phyloP scores from a whole-genome alignment of 2,888 invertebrate species.

The Phengaris arion region DNA sequence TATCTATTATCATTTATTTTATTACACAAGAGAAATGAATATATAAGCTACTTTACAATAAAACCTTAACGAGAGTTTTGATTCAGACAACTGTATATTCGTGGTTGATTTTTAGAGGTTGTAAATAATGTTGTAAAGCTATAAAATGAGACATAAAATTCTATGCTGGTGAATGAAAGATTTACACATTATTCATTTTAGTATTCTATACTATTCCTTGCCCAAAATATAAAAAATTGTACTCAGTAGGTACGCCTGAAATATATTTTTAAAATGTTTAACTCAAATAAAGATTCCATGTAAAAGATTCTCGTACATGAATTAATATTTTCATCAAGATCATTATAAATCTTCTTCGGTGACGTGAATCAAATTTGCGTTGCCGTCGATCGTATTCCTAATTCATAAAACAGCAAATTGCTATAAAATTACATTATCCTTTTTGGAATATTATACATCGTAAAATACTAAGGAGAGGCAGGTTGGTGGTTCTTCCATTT shows the following conservation, averaged over 20 bases:
- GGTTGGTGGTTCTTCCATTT: constrained; percentile 30
- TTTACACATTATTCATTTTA: neutral
- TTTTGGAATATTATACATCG: constrained; percentile 12
- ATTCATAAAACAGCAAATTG: constrained; percentile 26
- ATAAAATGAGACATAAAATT: constrained; percentile 9
- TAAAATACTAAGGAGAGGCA: constrained; percentile 13
- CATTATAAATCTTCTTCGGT: neutral
- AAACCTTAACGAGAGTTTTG: constrained; percentile 1
- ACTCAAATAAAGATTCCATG: neutral
- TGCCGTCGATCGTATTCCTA: constrained; percentile 4
- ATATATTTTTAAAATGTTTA: neutral
- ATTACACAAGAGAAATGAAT: neutral
- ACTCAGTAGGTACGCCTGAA: neutral
- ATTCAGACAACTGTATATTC: neutral
- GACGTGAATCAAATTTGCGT: neutral
- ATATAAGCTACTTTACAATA: neutral
- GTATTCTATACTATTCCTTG: neutral
- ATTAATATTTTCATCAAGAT: neutral
- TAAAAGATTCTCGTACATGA: neutral
- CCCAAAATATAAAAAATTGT: neutral
- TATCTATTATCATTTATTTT: neutral
- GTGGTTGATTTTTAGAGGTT: constrained; percentile 30
- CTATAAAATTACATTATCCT: constrained; percentile 28
- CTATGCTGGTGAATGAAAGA: neutral
- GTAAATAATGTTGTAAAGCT: constrained; percentile 32